Conservation (phyloP, 2,113 vertebrate genomes). For the Heptranchias perlo region DNA sequence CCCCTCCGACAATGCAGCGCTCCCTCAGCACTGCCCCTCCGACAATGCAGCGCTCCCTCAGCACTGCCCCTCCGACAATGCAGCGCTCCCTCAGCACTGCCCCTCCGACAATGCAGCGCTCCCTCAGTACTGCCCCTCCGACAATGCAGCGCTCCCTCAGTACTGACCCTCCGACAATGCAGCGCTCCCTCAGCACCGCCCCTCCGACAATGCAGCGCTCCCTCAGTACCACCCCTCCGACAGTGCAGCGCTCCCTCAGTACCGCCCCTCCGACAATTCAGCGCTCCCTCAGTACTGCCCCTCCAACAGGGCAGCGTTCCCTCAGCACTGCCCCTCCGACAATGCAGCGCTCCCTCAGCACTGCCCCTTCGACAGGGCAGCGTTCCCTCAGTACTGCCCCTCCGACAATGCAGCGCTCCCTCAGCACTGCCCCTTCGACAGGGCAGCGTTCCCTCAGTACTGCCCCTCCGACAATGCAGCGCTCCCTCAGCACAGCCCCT, state of each 20-base stretch:
- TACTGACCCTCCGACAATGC: neutral
- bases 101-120: neutral
- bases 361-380: neutral
- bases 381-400: neutral
- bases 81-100: neutral
- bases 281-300: neutral
- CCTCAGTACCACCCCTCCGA: neutral
- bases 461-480: neutral
- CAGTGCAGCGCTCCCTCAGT: neutral
- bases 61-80: neutral
- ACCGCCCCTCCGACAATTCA: neutral
- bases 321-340: neutral
- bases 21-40: neutral
- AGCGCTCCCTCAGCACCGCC: neutral
- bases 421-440: neutral
- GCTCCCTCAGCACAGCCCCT: neutral
- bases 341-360: neutral
- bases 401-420: neutral
- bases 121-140: neutral
- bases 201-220: neutral
- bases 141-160: neutral
- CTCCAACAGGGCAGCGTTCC: neutral
- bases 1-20: neutral
- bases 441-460: neutral
- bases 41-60: neutral